Conservation (phyloP, 2,113 vertebrate species). For the Orthonyx spaldingii region DNA sequence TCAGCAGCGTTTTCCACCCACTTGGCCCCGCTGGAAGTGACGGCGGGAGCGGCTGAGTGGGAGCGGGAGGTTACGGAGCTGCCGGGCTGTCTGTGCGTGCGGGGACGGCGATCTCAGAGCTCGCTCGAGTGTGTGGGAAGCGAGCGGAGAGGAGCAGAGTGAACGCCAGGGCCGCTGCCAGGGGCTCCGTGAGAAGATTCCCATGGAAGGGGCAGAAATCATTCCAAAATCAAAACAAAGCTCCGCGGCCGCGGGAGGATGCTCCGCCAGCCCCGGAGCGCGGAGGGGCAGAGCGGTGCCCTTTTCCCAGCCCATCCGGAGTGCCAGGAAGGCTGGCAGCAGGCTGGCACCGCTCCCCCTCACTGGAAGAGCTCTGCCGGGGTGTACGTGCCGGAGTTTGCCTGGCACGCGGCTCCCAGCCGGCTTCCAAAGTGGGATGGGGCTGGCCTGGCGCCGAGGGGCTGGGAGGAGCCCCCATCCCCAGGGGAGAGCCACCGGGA, state of each 20-base stretch:
- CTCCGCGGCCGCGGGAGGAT: fast-evolving
- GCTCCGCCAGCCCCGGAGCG: background rate
- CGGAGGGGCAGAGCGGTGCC: background rate
- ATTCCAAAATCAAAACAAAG: background rate
- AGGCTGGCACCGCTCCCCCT: background rate
- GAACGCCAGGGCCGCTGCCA: conserved; percentile 6
- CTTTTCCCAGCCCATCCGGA: background rate
- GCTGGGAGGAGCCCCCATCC: background rate
- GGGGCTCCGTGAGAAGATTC: conserved; percentile 23
- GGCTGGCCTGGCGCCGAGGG: background rate
- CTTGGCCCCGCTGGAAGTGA: background rate
- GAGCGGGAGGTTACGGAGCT: conserved; percentile 21
- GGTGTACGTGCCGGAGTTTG: background rate
- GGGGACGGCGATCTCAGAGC: background rate
- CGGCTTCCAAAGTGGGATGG: background rate
- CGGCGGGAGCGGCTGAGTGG: background rate
- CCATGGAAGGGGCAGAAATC: background rate
- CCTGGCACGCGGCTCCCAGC: background rate
- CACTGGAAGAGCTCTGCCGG: background rate
- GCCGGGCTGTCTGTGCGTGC: background rate
- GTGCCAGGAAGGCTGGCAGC: background rate
- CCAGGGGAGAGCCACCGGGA: background rate
- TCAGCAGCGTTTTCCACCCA: conserved; percentile 34
- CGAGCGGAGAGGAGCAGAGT: background rate
- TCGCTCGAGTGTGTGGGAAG: conserved; percentile 30